These are phyloP conservation scores for Drosophila mauritiana DNA, from an alignment of 1,140 invertebrate species.

Conservation along the genomic window DNA sequence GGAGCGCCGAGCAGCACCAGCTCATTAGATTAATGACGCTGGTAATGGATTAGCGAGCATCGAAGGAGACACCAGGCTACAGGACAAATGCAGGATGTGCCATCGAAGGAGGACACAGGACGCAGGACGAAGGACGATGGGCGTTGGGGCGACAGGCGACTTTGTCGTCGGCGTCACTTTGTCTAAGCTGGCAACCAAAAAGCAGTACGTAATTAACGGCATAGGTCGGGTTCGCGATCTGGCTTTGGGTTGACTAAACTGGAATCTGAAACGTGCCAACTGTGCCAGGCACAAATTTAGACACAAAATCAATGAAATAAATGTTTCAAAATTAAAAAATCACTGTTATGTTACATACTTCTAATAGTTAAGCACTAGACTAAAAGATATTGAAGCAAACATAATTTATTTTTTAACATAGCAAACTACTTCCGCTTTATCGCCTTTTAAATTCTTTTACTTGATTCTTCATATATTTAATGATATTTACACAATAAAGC, in stretches of 20 bases:
- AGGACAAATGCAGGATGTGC: constrained; percentile 4
- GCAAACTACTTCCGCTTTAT: too few species aligned
- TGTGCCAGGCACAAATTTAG: constrained; percentile 22
- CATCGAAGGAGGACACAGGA: neutral
- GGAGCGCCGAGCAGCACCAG: constrained; percentile 48
- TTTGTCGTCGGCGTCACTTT: constrained; percentile 62
- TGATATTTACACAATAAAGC: neutral
- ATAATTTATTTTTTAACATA: neutral
- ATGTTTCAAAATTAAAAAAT: neutral
- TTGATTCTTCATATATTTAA: neutral
- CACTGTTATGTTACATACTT: too few species aligned
- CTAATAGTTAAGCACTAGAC: neutral
- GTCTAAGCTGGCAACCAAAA: constrained; percentile 64
- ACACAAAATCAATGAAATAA: neutral
- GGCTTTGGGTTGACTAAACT: neutral
- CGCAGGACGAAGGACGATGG: constrained; percentile 9
- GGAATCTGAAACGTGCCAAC: constrained; percentile 16
- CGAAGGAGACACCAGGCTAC: constrained; percentile 50
- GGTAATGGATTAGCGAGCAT: constrained; percentile 78
- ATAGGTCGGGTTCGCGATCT: constrained; percentile 48
- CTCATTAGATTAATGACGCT: constrained; percentile 82
- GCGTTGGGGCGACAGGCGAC: constrained; percentile 27
- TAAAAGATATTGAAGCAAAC: too few species aligned
- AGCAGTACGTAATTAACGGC: constrained; percentile 74
- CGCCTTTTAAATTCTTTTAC: too few species aligned